These are phyloP conservation scores for Zeus faber DNA, from an alignment of 2,113 vertebrate genomes.

Conservation along the genomic window DNA sequence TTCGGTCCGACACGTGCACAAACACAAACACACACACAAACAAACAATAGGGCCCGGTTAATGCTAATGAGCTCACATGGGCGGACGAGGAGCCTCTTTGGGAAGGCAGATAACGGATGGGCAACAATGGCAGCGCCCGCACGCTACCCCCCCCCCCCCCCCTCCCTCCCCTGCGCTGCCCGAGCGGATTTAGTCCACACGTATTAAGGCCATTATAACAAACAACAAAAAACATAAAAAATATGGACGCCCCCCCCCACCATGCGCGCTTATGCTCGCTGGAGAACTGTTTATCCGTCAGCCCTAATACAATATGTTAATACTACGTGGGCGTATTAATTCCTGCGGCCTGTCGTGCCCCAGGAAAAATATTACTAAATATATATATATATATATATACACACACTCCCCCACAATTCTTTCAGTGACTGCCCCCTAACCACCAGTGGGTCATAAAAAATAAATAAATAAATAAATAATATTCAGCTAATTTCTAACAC, in stretches of 20 bases:
- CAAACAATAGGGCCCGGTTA: neutral
- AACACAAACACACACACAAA: slow-evolving; percentile 8
- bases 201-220: slow-evolving; percentile 18
- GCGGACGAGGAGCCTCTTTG: slow-evolving; percentile 7
- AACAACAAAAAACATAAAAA: too few species aligned
- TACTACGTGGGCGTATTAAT: slow-evolving; percentile 5
- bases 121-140: neutral
- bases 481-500: too few species aligned
- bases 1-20: neutral
- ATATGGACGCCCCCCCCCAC: neutral
- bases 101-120: slow-evolving; percentile 4
- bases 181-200: slow-evolving; percentile 2
- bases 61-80: slow-evolving; percentile 3
- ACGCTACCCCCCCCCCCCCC: neutral
- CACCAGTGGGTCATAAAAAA: too few species aligned
- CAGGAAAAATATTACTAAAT: too few species aligned
- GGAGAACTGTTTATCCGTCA: slow-evolving; percentile 8
- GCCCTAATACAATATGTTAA: slow-evolving; percentile 10
- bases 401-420: too few species aligned
- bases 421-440: neutral
- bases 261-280: neutral
- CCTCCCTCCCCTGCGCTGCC: neutral
- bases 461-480: too few species aligned
- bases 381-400: too few species aligned
- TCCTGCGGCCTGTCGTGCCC: neutral